Evolutionary conservation across 92 coral and sea anemone species (phyloP).

Genomic region (Porites evermanni): DNA sequence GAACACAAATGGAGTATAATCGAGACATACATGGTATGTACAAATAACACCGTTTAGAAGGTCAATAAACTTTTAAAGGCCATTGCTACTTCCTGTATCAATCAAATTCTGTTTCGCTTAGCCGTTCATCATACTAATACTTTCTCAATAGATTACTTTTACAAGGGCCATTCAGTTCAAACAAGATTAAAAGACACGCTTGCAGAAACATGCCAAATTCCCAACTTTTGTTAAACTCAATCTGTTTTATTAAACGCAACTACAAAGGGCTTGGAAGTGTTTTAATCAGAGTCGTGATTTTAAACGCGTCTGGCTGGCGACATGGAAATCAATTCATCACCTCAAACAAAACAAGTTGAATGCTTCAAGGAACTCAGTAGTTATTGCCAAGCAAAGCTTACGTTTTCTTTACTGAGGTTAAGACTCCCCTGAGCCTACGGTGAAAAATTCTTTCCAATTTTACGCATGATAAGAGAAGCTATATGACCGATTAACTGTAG

Average conservation of each 20-base stretch:
- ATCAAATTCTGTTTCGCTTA: neutral
- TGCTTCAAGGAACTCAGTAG: neutral
- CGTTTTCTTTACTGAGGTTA: neutral
- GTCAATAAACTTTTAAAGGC: neutral
- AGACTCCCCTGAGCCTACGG: neutral
- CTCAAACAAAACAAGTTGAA: slow-evolving; percentile 19
- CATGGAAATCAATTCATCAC: slow-evolving; percentile 35
- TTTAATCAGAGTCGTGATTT: slow-evolving; percentile 17
- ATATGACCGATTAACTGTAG: neutral
- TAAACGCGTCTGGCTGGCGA: slow-evolving; percentile 32
- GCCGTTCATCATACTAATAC: neutral
- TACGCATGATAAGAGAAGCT: slow-evolving; percentile 3
- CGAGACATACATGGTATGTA: too few relatives aligned
- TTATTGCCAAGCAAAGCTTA: slow-evolving; percentile 10
- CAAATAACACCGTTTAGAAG: too few relatives aligned
- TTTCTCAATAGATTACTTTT: neutral
- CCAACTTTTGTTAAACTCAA: neutral
- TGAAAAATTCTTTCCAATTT: slow-evolving; percentile 18
- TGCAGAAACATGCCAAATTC: slow-evolving; percentile 5
- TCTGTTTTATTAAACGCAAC: neutral
- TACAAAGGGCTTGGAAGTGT: neutral
- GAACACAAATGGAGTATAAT: too few relatives aligned
- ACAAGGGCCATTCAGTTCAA: neutral
- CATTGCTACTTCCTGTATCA: neutral
- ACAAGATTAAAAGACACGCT: neutral